Base-by-base conservation (phyloP, 1,140 invertebrate species). In the Cydia splendana region DNA sequence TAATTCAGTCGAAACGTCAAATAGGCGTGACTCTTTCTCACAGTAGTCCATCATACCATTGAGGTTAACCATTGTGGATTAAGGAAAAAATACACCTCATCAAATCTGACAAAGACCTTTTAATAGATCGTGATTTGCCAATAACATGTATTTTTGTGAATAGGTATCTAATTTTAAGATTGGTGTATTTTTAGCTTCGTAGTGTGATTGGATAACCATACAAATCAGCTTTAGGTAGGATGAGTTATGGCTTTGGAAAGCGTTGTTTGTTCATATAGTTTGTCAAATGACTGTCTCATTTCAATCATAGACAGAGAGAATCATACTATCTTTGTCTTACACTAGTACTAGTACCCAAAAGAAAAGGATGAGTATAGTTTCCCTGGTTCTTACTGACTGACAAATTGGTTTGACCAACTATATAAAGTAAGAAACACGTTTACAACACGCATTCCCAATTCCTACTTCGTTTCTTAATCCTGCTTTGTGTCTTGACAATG, bases 21-120 rank as follows among this genome's bases (percentile, higher is more conserved):
- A 62, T 62, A 62, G 57, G 57, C 57, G 57, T 62, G 57, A 62
- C 57, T 62, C 57, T 62, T 62, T 62, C 57, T 62, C 57, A 62
- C 57, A 62, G 57, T 62, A 62, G 57, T 62, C 57, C 57, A 62
- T 62, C 20, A 62, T 24, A 62, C 20, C 57, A 62, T 62, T 62
- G 57, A 62, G 57, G 57, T 62, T 62, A 62, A 62, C 57, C 57
- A 62, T 62, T 62, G 57, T 62, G 20, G 20, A 62, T 62, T 62
- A 10, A 20, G 9, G 20, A 62, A 24, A 62, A 62, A 62, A 62
- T 62, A 24, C 20, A 62, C 57, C 20, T 62, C 57, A 62, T 62
- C 57, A 62, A 62, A 62, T 10, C 18, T 62, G 18, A 20, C 57
- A 62, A 62, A 62, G 57, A 62, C 18, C 20, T 24, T 12, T 62